A percentile compares a stretch with the other conserved stretches of the same genome.
phyloP scores from a whole-genome alignment of 2,113 vertebrate genomes.

The Neogale vison region DNA sequence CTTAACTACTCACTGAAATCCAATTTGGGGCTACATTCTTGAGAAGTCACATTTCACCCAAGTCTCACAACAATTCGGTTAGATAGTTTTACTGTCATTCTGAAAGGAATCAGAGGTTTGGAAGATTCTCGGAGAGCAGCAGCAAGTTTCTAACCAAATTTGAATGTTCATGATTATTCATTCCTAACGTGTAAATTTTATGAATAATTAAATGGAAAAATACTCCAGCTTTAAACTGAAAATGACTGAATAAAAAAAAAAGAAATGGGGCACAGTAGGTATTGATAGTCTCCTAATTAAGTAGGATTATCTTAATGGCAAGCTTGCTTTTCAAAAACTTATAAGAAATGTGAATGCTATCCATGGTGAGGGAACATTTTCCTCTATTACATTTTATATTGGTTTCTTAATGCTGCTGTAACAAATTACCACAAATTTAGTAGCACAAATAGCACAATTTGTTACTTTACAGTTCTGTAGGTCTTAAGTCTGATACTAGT shows the following conservation, averaged over 20 bases:
- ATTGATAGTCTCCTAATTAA: background rate
- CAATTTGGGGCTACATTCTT: background rate
- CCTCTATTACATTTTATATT: background rate
- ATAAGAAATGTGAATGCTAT: constrained; percentile 13
- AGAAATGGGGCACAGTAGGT: constrained; percentile 12
- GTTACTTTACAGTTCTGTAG: background rate
- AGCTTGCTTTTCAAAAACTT: constrained; percentile 34
- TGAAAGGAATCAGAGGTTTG: constrained; percentile 11
- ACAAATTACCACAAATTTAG: background rate
- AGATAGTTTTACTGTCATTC: constrained; percentile 10
- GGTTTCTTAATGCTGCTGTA: background rate
- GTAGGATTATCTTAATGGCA: background rate
- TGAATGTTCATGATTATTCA: constrained; percentile 44
- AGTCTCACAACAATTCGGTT: background rate
- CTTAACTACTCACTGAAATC: background rate
- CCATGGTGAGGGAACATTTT: background rate
- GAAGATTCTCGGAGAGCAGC: background rate
- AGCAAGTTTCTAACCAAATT: constrained; percentile 41
- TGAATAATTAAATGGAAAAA: constrained; percentile 51
- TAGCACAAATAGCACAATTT: background rate
- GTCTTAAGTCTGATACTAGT: background rate
- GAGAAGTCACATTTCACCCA: constrained; percentile 24
- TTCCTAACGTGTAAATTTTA: constrained; percentile 1
- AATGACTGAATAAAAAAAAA: constrained; percentile 24
- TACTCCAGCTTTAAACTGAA: background rate